These are phyloP conservation scores for Myotis davidii DNA, from an alignment of 2,113 vertebrate species.

Conservation along the genomic window DNA sequence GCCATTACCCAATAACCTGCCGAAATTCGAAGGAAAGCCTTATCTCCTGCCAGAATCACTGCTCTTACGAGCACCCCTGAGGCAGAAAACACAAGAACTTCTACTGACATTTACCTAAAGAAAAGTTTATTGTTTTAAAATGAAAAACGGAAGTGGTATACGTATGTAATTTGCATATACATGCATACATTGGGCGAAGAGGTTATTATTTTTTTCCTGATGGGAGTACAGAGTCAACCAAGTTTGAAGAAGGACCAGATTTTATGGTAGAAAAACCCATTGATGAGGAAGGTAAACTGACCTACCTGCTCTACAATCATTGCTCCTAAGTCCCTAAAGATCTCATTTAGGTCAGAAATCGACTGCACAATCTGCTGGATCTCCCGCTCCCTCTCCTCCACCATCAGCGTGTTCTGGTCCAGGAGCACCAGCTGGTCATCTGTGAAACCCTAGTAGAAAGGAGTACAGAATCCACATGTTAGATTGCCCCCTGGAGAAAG, in stretches of 20 bases:
- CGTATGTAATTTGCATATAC: too few relatives aligned
- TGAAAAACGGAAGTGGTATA: background rate
- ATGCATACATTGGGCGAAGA: background rate
- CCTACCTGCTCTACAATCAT: constrained; percentile 98
- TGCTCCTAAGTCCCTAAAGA: constrained; percentile 95
- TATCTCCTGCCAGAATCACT: background rate
- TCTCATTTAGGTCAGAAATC: constrained; percentile 96
- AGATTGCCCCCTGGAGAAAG: background rate
- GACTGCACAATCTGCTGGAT: constrained; percentile 98
- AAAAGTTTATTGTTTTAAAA: background rate
- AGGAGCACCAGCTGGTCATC: constrained; percentile 95
- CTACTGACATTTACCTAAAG: background rate
- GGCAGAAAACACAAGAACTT: background rate
- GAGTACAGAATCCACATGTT: background rate
- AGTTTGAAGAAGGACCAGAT: fast-evolving
- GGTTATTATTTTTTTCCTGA: background rate
- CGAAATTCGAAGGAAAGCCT: constrained; percentile 26
- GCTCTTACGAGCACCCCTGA: background rate
- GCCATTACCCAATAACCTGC: constrained; percentile 31
- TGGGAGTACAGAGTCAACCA: background rate
- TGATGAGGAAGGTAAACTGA: fast-evolving
- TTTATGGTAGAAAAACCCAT: fast-evolving
- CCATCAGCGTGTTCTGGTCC: constrained; percentile 93
- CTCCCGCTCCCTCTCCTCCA: constrained; percentile 95
- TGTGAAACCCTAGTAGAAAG: constrained; percentile 91